A percentile compares a stretch with the other conserved stretches of the same genome.
Evolutionary conservation across 2,888 invertebrate species (phyloP).

Genomic region (Perithous albicinctus): DNA sequence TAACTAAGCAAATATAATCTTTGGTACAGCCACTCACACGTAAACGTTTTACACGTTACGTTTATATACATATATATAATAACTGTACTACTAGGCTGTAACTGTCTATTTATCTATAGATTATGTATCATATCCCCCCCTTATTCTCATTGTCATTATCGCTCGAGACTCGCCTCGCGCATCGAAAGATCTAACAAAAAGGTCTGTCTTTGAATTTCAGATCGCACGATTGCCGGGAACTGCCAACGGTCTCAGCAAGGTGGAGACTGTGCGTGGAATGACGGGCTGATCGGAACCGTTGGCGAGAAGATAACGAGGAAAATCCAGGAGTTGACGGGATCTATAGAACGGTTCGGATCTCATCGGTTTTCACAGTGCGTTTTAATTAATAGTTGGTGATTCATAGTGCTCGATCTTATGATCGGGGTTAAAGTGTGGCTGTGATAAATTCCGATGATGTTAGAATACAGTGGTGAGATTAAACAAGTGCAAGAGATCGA

Average conservation of each 20-base stretch:
- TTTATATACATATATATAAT: neutral
- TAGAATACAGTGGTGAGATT: neutral
- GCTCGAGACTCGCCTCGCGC: slow-evolving; percentile 21
- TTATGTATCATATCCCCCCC: neutral
- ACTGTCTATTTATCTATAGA: neutral
- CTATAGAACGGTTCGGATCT: neutral
- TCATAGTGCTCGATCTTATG: neutral
- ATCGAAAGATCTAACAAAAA: slow-evolving; percentile 36
- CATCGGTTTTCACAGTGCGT: neutral
- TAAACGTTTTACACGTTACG: neutral
- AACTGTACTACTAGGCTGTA: neutral
- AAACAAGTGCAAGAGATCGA: slow-evolving; percentile 50
- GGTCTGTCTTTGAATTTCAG: slow-evolving; percentile 64
- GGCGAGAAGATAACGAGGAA: slow-evolving; percentile 6
- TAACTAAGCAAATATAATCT: slow-evolving; percentile 51
- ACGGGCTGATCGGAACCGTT: slow-evolving; percentile 31
- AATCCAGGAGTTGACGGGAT: slow-evolving; percentile 18
- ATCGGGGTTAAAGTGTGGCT: slow-evolving; percentile 17
- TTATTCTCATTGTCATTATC: slow-evolving; percentile 30
- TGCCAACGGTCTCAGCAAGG: slow-evolving; percentile 41
- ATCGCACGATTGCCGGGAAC: slow-evolving; percentile 61
- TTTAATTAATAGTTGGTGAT: neutral
- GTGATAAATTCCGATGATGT: slow-evolving; percentile 17
- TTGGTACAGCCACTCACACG: neutral
- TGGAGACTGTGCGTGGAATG: slow-evolving; percentile 22